phyloP scores from a whole-genome alignment of 2,113 vertebrate genomes.

The Corvus cornix region DNA sequence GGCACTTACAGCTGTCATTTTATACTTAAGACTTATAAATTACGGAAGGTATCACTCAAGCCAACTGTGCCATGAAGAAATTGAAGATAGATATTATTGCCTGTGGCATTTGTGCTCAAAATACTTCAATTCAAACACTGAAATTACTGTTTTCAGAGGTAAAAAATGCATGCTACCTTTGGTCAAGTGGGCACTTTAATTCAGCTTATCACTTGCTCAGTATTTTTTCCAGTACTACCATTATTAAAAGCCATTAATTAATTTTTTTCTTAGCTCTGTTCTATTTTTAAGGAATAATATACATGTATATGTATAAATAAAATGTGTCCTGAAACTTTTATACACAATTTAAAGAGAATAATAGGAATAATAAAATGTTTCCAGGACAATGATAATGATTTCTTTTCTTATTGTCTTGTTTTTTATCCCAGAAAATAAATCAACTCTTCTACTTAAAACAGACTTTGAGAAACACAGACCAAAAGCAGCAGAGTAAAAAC shows the following conservation, averaged over 20 bases:
- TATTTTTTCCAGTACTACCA: background rate
- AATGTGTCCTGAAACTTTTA: background rate
- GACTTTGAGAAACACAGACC: background rate
- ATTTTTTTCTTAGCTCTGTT: background rate
- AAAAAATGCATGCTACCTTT: constrained; percentile 7
- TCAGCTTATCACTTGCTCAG: background rate
- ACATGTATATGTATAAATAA: background rate
- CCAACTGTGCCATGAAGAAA: constrained; percentile 46
- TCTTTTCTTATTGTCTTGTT: background rate
- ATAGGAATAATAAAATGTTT: background rate
- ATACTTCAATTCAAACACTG: constrained; percentile 34
- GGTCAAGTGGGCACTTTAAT: background rate
- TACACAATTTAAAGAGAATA: background rate
- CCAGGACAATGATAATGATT: background rate
- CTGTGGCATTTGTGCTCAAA: constrained; percentile 49
- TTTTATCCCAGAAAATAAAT: background rate
- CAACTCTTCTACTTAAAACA: background rate
- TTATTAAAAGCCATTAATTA: background rate
- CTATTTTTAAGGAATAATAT: background rate
- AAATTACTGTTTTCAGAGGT: constrained; percentile 49
- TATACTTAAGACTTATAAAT: constrained; percentile 50
- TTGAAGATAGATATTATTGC: constrained; percentile 61
- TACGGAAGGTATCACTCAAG: constrained; percentile 49
- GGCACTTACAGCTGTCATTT: constrained; percentile 40
- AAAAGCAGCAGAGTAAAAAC: background rate